Base-by-base conservation (phyloP, 2,113 vertebrate species). In the Bos indicus region DNA sequence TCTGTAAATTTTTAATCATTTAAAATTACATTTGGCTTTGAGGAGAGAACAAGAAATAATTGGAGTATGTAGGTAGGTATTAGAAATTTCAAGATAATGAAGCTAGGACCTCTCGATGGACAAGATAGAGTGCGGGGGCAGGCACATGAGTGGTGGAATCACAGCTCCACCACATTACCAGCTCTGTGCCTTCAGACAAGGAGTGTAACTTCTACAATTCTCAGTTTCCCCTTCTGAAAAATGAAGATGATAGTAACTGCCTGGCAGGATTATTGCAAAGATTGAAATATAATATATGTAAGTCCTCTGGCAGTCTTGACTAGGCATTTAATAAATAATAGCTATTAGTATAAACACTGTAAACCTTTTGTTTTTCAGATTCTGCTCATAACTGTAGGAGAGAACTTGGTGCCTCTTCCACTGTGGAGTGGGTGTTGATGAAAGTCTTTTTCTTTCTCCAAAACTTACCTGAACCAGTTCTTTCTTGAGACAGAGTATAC, bases 291-390 rank as follows among this genome's bases (percentile, higher is more conserved):
- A 92, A 52, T 48, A 40, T 52, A 46, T 33, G 9, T 82, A 54
- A 92, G 11, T 92, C 48, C 36, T n/a, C 17, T 93, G 83, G 16
- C 21, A 67, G n/a, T 59, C 43, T 40, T 88, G 23, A 67, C 8
- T 59, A 90, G 78, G 7, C n/a, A 83, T 56, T 95, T 28, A 91
- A 2, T 94, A 92, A 97, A 64, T 95, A 91, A 43, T 85, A 71
- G 36, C 10, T 86, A 21, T 82, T 91, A 7, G 57, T 93, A 74
- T 48, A 88, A 94, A 93, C 17, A 67, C 21, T 97, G 14, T 96
- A 46, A 94, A 91, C 54, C 78, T 97, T 95, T 93, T 98, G 94
- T 98, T 94, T 98, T 98, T 93, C 98, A 98, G 98, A 96, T 97
- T 97, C 94, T 92, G 57, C 94, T 94, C 19, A n/a, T 92, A 84